These are phyloP conservation scores for Sebastes iracundus DNA, from an alignment of 2,797 vertebrate species.

Conservation along the genomic window DNA sequence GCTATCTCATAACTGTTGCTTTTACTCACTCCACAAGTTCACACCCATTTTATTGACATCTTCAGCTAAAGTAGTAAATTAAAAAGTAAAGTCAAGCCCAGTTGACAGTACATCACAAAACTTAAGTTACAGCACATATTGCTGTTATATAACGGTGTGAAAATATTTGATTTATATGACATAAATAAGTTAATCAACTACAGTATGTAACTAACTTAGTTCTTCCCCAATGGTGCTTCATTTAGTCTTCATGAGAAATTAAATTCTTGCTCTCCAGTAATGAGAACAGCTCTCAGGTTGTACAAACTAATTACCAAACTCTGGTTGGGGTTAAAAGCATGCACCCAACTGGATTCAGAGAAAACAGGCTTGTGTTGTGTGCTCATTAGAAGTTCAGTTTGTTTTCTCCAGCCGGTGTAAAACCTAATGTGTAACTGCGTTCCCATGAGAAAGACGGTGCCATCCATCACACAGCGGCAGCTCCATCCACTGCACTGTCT, in stretches of 20 bases:
- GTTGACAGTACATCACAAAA: no score
- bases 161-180: not conserved
- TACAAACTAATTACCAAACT: not conserved
- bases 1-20: not conserved
- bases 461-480: constrained; percentile 71
- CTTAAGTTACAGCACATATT: not conserved
- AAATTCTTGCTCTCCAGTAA: not conserved
- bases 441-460: constrained; percentile 75
- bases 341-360: not conserved
- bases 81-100: no score
- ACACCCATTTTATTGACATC: not conserved
- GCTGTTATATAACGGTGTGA: not conserved
- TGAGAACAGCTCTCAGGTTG: not conserved
- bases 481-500: constrained; percentile 50
- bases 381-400: constrained; percentile 36
- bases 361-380: constrained; percentile 9
- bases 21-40: not conserved
- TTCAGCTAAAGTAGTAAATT: not conserved
- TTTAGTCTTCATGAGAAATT: not conserved
- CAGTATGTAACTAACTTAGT: not conserved
- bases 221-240: not conserved
- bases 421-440: constrained; percentile 58
- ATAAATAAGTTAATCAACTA: not conserved
- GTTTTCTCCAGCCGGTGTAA: constrained; percentile 17
- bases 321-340: not conserved